These are phyloP conservation scores for Bubo blakistoni DNA, from an alignment of 2,113 vertebrate genomes.

Conservation along the genomic window DNA sequence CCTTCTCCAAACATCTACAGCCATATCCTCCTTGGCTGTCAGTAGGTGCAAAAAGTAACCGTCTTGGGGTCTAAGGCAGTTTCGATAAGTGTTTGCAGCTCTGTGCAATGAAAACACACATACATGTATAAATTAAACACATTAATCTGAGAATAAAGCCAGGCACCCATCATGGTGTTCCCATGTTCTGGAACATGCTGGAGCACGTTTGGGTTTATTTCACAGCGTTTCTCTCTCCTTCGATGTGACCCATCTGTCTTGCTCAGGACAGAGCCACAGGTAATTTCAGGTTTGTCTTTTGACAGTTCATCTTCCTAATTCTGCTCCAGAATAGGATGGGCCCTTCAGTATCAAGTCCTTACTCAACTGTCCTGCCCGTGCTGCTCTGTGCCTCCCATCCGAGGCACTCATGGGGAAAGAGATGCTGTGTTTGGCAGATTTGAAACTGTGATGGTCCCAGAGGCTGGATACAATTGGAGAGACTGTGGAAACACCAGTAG, in stretches of 20 bases:
- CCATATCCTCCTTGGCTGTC: background rate
- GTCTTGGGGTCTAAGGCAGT: background rate
- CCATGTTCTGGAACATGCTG: background rate
- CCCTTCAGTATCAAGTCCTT: background rate
- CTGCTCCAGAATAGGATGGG: background rate
- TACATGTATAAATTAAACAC: background rate
- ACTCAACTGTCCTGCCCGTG: background rate
- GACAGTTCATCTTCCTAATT: background rate
- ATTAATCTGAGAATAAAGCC: background rate
- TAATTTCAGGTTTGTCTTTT: background rate
- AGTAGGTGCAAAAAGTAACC: background rate
- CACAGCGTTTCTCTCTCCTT: background rate
- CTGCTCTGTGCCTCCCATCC: background rate
- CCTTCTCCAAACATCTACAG: background rate
- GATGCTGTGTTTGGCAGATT: background rate
- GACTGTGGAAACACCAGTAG: background rate
- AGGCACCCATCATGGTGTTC: background rate
- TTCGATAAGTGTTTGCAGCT: background rate
- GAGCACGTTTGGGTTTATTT: background rate
- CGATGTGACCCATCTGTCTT: background rate
- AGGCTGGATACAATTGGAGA: background rate
- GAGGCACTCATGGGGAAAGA: background rate
- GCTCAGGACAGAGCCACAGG: no score
- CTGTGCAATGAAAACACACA: background rate
- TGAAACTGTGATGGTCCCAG: background rate